phyloP scores from a whole-genome alignment of 2,888 invertebrate species.

The Cantharis flavilabris region DNA sequence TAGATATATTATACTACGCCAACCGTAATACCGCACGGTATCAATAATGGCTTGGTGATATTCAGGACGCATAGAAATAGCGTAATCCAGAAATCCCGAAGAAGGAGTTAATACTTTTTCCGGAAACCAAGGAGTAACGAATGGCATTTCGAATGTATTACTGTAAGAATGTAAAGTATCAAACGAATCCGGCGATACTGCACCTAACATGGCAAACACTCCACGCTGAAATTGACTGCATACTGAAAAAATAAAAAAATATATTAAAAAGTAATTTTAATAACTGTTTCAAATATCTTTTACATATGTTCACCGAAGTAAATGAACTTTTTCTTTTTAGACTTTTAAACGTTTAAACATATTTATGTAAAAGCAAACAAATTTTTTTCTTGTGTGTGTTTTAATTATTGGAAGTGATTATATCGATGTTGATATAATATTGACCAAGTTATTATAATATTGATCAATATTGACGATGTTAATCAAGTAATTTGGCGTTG shows the following conservation, averaged over 20 bases:
- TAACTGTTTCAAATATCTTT: too few species aligned
- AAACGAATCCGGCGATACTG: slow-evolving; percentile 91
- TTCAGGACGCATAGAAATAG: slow-evolving; percentile 92
- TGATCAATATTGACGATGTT: too few species aligned
- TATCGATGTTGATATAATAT: too few species aligned
- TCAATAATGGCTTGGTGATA: slow-evolving; percentile 95
- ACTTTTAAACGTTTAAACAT: too few species aligned
- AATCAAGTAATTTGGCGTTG: too few species aligned
- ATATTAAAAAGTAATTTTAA: neutral
- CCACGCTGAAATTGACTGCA: slow-evolving; percentile 90
- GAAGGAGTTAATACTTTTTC: slow-evolving; percentile 90
- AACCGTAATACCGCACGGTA: slow-evolving; percentile 89
- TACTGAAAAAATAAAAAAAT: slow-evolving; percentile 68
- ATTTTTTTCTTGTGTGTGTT: too few species aligned
- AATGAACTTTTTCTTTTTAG: too few species aligned
- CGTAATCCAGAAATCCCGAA: slow-evolving; percentile 87
- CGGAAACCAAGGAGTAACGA: slow-evolving; percentile 92
- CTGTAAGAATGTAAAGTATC: slow-evolving; percentile 93
- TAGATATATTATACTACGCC: slow-evolving; percentile 87
- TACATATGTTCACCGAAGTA: too few species aligned
- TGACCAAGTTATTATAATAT: too few species aligned
- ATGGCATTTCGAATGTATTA: slow-evolving; percentile 94
- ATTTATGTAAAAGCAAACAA: too few species aligned
- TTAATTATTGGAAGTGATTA: too few species aligned
- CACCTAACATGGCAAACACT: slow-evolving; percentile 88